A percentile compares a stretch with the other conserved stretches of the same genome.
These are phyloP conservation scores for Dasypolia templi DNA, from an alignment of 2,888 invertebrate species.

Conservation along the genomic window DNA sequence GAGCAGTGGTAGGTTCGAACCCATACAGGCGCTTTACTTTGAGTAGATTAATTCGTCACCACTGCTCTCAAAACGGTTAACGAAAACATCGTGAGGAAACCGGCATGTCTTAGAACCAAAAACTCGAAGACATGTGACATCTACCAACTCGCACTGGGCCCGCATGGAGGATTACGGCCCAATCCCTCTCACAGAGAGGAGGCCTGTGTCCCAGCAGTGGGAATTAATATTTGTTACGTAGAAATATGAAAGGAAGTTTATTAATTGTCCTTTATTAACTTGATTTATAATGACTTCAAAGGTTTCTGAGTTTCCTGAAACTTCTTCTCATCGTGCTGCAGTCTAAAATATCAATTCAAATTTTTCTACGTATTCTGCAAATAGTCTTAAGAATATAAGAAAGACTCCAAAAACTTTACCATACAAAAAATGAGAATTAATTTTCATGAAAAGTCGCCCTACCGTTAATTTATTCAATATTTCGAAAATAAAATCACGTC, in stretches of 20 bases:
- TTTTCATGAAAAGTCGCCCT: not conserved
- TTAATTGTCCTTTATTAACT: not conserved
- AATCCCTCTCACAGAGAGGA: too few species aligned
- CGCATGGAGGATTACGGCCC: too few species aligned
- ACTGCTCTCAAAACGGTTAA: too few species aligned
- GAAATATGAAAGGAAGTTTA: not conserved
- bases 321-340: not conserved
- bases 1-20: too few species aligned
- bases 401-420: not conserved
- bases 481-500: constrained; percentile 8
- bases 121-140: too few species aligned
- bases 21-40: too few species aligned
- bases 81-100: too few species aligned
- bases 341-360: not conserved
- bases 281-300: not conserved
- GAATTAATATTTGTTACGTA: too few species aligned
- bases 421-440: not conserved
- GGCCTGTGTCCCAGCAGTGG: too few species aligned
- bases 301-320: not conserved
- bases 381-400: not conserved
- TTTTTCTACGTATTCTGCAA: not conserved
- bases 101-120: too few species aligned
- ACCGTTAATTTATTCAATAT: not conserved
- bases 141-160: too few species aligned
- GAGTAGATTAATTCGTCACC: too few species aligned